Percentiles rank a stretch among this genome's conserved stretches.
Evolutionary conservation across 2,888 invertebrate species (phyloP).

Genomic region (Ametastegia equiseti): DNA sequence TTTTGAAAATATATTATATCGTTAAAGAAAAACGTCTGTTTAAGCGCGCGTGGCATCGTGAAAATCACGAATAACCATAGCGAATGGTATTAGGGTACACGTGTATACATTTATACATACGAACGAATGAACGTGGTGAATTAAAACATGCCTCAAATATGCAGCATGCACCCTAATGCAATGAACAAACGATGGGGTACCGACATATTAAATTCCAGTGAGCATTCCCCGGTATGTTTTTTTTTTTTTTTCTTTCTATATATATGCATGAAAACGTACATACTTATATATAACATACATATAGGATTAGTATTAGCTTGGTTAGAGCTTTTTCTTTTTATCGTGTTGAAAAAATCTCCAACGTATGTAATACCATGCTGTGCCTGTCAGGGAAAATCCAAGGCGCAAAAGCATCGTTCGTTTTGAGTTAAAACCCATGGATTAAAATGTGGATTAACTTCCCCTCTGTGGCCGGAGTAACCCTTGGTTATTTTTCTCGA

Average conservation of each 20-base stretch:
- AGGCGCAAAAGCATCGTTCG: conserved; percentile 58
- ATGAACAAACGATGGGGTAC: conserved; percentile 39
- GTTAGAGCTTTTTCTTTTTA: conserved; percentile 41
- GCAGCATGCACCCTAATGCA: conserved; percentile 32
- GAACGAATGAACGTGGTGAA: background rate
- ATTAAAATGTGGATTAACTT: conserved; percentile 57
- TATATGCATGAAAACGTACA: background rate
- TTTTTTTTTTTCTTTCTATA: background rate
- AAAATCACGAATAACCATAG: background rate
- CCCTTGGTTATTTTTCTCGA: conserved; percentile 61
- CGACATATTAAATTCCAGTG: conserved; percentile 34
- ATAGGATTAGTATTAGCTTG: background rate
- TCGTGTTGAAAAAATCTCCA: conserved; percentile 55
- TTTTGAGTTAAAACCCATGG: conserved; percentile 62
- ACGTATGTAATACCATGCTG: conserved; percentile 20
- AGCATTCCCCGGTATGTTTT: background rate
- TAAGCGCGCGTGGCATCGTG: background rate
- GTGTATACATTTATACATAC: background rate
- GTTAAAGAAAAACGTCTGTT: background rate
- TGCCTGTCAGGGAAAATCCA: conserved; percentile 54
- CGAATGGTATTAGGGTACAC: background rate
- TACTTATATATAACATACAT: too few relatives aligned
- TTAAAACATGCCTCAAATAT: conserved; percentile 21
- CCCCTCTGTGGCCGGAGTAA: conserved; percentile 51
- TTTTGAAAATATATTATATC: background rate